Evolutionary conservation across 2,888 invertebrate genomes (phyloP).

Genomic region (Poecilus cupreus): DNA sequence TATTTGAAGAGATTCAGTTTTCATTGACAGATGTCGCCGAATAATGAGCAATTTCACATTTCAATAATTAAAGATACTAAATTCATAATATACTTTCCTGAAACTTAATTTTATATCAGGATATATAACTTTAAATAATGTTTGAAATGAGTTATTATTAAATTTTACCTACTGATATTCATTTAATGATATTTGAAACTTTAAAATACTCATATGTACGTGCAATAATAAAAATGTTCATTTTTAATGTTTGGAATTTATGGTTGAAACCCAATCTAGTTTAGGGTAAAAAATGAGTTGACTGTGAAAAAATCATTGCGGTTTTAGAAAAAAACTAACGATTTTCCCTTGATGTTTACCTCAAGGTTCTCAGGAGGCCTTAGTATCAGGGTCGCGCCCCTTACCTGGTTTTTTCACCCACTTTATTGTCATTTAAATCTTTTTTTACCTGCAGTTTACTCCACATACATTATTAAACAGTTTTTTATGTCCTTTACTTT

Average conservation of each 20-base stretch:
- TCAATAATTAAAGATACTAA: too few species aligned
- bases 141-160: too few species aligned
- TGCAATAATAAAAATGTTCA: too few species aligned
- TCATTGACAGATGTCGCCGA: neutral
- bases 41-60: too few species aligned
- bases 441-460: slow-evolving; percentile 42
- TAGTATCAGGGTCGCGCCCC: slow-evolving; percentile 3
- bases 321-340: slow-evolving; percentile 26
- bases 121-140: too few species aligned
- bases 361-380: slow-evolving; percentile 33
- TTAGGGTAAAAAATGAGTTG: slow-evolving; percentile 2
- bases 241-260: neutral
- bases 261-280: slow-evolving; percentile 25
- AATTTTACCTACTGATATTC: too few species aligned
- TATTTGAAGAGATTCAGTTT: slow-evolving; percentile 40
- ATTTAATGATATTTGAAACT: too few species aligned
- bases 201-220: too few species aligned
- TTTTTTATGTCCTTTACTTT: slow-evolving; percentile 40
- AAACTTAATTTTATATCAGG: too few species aligned
- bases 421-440: slow-evolving; percentile 41
- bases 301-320: slow-evolving; percentile 8
- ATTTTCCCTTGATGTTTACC: slow-evolving; percentile 4
- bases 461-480: slow-evolving; percentile 43
- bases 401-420: slow-evolving; percentile 39
- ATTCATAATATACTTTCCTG: too few species aligned